Evolutionary conservation across 1,140 invertebrate species (phyloP).

Genomic region (Drosophila miranda): DNA sequence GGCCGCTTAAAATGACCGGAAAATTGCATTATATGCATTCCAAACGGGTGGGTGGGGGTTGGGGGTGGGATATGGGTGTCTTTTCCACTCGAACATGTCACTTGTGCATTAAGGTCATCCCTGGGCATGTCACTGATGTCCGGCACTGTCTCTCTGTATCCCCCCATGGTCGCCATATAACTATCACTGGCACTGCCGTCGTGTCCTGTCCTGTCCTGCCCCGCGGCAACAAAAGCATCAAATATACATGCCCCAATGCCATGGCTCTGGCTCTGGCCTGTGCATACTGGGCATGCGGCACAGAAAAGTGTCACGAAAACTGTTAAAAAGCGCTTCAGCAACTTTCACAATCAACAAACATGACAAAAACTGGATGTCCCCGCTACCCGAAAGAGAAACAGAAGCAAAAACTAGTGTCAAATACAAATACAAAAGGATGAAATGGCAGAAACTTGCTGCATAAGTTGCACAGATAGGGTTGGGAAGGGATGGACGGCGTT

Average conservation of each 20-base stretch:
- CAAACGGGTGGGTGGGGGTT: conserved; percentile 8
- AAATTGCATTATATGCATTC: conserved; percentile 61
- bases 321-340: conserved; percentile 78
- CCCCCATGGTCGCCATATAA: no score
- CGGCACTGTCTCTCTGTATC: conserved; percentile 9
- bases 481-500: background rate
- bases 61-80: conserved; percentile 12
- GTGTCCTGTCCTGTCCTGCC: conserved; percentile 3
- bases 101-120: conserved; percentile 53
- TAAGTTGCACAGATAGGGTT: conserved; percentile 34
- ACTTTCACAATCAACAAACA: conserved; percentile 79
- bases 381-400: conserved; percentile 1
- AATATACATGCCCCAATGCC: conserved; percentile 31
- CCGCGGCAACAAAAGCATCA: conserved; percentile 35
- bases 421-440: conserved; percentile 48
- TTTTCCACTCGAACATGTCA: conserved; percentile 45
- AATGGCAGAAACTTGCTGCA: conserved; percentile 58
- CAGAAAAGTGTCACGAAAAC: conserved; percentile 68
- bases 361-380: conserved; percentile 70
- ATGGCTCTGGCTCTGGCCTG: conserved; percentile 19
- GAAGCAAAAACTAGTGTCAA: conserved; percentile 72
- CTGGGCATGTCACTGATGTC: conserved; percentile 30
- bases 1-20: conserved; percentile 60
- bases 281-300: conserved; percentile 6
- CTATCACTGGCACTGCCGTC: no score